Percentiles rank a stretch among this genome's conserved stretches.
Conservation (phyloP, 2,113 vertebrate species). For the Murina feae region DNA sequence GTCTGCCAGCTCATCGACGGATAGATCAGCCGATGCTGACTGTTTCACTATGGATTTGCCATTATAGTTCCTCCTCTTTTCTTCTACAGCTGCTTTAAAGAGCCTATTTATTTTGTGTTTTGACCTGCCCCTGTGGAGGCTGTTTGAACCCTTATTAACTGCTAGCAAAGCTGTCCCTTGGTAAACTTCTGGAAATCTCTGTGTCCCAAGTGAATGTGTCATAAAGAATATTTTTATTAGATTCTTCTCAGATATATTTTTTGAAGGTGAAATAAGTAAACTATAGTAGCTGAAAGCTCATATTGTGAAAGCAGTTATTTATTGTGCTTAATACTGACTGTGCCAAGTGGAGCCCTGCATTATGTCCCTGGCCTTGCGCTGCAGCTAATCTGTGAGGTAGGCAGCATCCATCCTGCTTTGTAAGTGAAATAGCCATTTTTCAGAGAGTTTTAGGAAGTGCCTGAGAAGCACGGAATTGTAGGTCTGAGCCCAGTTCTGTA, state of each 20-base stretch:
- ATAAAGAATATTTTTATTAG: constrained; percentile 13
- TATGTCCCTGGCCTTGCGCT: not conserved
- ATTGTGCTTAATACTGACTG: not conserved
- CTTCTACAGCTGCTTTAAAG: constrained; percentile 12
- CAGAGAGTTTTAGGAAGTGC: not conserved
- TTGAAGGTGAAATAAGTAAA: not conserved
- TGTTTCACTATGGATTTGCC: constrained; percentile 29
- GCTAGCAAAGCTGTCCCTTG: not conserved
- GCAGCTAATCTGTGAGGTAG: not conserved
- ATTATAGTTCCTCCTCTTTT: constrained; percentile 7
- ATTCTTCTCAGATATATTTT: not conserved
- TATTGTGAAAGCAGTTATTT: not conserved
- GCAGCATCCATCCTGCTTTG: not conserved
- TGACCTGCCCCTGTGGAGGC: not conserved
- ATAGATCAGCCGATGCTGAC: not conserved
- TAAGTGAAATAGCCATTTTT: not conserved
- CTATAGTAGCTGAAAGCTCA: not conserved
- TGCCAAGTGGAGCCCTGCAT: not conserved
- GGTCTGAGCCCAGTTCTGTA: not conserved
- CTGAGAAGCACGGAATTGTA: not conserved
- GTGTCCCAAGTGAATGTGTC: not conserved
- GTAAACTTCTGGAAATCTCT: constrained; percentile 19
- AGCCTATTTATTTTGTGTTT: constrained; percentile 20
- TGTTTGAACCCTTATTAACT: constrained; percentile 28
- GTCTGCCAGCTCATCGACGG: not conserved